These are phyloP conservation scores for Caenorhabditis becei DNA, from an alignment of 2,888 invertebrate genomes.

Conservation along the genomic window DNA sequence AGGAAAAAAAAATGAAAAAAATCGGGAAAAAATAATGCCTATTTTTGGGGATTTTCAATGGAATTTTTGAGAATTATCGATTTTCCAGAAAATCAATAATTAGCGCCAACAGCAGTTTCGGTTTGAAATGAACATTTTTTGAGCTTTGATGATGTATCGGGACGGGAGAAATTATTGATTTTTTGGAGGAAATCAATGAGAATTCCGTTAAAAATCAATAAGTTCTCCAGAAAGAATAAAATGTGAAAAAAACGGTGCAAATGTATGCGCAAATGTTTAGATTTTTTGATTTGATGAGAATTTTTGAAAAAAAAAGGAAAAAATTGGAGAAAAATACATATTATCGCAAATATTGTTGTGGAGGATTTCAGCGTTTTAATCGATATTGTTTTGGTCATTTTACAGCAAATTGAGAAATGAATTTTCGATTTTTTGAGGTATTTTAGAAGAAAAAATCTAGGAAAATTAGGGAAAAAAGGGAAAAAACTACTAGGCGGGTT, in stretches of 20 bases:
- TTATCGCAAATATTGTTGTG: constrained; percentile 9
- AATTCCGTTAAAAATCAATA: constrained; percentile 15
- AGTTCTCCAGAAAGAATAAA: background rate
- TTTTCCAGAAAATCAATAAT: background rate
- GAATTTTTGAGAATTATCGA: constrained; percentile 26
- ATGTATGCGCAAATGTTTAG: background rate
- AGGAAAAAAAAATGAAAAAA: background rate
- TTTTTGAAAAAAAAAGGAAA: constrained; percentile 8
- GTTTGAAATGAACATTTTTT: constrained; percentile 56
- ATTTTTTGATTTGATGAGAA: background rate
- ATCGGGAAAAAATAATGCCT: constrained; percentile 46
- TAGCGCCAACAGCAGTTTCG: constrained; percentile 35
- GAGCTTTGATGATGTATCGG: constrained; percentile 61
- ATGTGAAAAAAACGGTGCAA: background rate
- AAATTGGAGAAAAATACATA: constrained; percentile 18
- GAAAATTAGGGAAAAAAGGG: background rate
- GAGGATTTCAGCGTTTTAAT: constrained; percentile 8
- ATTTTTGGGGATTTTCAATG: constrained; percentile 17
- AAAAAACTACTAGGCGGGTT: constrained; percentile 36
- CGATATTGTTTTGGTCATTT: constrained; percentile 48
- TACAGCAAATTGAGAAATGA: constrained; percentile 34
- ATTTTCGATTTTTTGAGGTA: constrained; percentile 46
- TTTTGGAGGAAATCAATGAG: background rate
- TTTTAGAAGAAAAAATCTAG: constrained; percentile 18
- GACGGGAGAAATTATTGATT: constrained; percentile 27